These are phyloP conservation scores for Cebidichthys violaceus DNA, from an alignment of 2,113 vertebrate genomes.

Conservation along the genomic window DNA sequence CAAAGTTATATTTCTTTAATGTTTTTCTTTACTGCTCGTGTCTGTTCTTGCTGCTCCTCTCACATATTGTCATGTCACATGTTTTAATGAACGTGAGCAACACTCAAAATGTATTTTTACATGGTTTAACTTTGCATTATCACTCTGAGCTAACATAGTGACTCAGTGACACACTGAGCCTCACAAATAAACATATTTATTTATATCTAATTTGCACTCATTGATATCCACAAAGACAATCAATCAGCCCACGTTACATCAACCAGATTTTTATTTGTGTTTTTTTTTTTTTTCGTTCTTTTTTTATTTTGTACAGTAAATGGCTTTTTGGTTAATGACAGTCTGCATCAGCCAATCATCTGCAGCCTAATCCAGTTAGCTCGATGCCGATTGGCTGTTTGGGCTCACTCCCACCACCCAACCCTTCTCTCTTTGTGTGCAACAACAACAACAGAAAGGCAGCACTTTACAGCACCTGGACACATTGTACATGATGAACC, in stretches of 20 bases:
- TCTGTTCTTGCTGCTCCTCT: neutral
- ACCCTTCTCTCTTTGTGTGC: conserved; percentile 63
- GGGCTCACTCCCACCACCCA: conserved; percentile 73
- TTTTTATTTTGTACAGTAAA: conserved; percentile 52
- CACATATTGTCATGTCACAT: neutral
- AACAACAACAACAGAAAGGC: conserved; percentile 52
- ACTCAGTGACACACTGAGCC: conserved; percentile 30
- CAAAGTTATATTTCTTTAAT: neutral
- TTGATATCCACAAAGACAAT: conserved; percentile 26
- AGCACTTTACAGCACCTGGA: conserved; percentile 38
- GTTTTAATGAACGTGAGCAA: neutral
- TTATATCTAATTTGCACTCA: neutral
- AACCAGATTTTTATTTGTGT: conserved; percentile 51
- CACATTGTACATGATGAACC: conserved; percentile 31
- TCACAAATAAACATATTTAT: neutral
- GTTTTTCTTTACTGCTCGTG: neutral
- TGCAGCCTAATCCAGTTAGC: conserved; percentile 42
- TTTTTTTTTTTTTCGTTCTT: neutral
- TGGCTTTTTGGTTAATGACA: conserved; percentile 43
- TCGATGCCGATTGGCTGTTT: conserved; percentile 72
- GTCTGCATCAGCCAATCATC: conserved; percentile 53
- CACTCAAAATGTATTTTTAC: neutral
- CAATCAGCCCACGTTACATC: conserved; percentile 3
- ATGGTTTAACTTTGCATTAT: neutral
- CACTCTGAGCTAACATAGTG: neutral